phyloP scores from a whole-genome alignment of 2,888 invertebrate genomes.

The Stenotaenia linearis region DNA sequence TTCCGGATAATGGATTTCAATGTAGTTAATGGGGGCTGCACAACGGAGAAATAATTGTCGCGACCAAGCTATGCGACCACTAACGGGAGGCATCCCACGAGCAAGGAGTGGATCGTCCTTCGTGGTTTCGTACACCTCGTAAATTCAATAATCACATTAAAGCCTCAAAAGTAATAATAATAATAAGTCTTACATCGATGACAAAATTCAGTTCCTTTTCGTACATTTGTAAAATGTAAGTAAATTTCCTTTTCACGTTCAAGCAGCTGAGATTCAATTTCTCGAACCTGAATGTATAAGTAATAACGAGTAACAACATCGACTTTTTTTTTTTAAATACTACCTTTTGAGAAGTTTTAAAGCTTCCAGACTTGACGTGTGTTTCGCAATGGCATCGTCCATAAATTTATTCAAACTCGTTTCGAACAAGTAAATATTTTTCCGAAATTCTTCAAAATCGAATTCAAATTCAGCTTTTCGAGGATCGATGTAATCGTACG shows the following conservation, averaged over 20 bases:
- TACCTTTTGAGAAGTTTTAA: constrained; percentile 47
- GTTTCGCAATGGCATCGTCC: constrained; percentile 51
- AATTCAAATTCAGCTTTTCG: constrained; percentile 66
- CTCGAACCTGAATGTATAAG: constrained; percentile 57
- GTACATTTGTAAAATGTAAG: constrained; percentile 62
- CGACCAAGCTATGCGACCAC: constrained; percentile 77
- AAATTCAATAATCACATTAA: too few species aligned
- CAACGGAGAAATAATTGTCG: constrained; percentile 62
- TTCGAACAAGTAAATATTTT: constrained; percentile 63
- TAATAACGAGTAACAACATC: background rate
- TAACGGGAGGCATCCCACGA: constrained; percentile 69
- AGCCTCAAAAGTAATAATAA: too few species aligned
- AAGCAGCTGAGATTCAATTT: constrained; percentile 65
- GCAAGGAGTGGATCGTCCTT: constrained; percentile 67
- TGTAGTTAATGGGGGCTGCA: background rate
- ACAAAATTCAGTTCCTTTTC: constrained; percentile 63
- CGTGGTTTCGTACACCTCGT: constrained; percentile 64
- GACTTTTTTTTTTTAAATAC: background rate
- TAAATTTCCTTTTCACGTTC: constrained; percentile 66
- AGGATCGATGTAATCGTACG: constrained; percentile 75
- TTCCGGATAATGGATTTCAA: background rate
- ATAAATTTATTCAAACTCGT: constrained; percentile 65
- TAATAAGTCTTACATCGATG: constrained; percentile 55
- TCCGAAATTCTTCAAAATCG: constrained; percentile 68
- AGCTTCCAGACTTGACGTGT: constrained; percentile 48